These are phyloP conservation scores for Colinus virginianus DNA, from an alignment of 2,113 vertebrate genomes.

Conservation along the genomic window DNA sequence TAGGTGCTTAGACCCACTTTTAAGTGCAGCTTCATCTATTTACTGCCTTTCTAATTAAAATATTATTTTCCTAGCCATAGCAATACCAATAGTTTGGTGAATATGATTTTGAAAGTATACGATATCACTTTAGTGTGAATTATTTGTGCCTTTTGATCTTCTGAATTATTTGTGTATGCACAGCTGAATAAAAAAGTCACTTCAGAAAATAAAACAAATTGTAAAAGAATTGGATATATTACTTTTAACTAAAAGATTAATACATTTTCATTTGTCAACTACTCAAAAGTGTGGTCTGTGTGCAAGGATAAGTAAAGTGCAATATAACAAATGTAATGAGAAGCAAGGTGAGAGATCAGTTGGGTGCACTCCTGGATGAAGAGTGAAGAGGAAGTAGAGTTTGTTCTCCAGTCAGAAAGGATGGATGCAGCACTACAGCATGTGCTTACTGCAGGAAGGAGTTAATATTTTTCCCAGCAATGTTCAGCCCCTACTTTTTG, in stretches of 20 bases:
- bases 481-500: constrained; percentile 28
- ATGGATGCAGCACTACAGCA: neutral
- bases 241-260: neutral
- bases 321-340: neutral
- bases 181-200: neutral
- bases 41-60: neutral
- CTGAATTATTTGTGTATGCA: neutral
- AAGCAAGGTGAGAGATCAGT: neutral
- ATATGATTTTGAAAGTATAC: neutral
- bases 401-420: neutral
- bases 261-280: neutral
- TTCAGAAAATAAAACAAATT: neutral
- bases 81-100: neutral
- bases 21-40: neutral
- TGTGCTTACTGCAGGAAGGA: constrained; percentile 28
- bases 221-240: neutral
- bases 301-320: neutral
- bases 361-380: neutral
- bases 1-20: neutral
- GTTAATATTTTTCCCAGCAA: constrained; percentile 42
- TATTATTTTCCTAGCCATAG: neutral
- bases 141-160: neutral
- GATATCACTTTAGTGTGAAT: neutral
- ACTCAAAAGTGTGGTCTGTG: neutral
- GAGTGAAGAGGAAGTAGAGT: neutral